A percentile compares a stretch with the other conserved stretches of the same genome.
phyloP scores from a whole-genome alignment of 2,888 invertebrate species.

The Serripes groenlandicus region DNA sequence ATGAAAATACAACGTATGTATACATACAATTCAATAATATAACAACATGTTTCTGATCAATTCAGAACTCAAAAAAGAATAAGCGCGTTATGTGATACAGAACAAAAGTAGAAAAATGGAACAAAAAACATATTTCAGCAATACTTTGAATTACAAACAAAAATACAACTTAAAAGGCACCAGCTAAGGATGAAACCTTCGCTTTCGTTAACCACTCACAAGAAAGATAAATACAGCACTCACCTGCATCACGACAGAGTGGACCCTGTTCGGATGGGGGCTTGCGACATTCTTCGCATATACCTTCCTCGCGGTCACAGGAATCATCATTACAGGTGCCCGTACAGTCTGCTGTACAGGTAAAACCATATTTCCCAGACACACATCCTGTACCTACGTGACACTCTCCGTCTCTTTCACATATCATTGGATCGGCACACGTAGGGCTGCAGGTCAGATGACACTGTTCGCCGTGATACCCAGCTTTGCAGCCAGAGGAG shows the following conservation, averaged over 20 bases:
- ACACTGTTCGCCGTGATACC: slow-evolving; percentile 44
- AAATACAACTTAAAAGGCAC: too few species aligned
- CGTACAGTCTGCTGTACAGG: slow-evolving; percentile 22
- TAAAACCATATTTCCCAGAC: slow-evolving; percentile 21
- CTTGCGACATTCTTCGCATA: slow-evolving; percentile 56
- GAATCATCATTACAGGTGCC: slow-evolving; percentile 49
- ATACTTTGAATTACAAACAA: too few species aligned
- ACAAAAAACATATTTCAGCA: too few species aligned
- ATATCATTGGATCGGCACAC: slow-evolving; percentile 7
- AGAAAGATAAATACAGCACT: too few species aligned
- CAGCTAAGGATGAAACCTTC: too few species aligned
- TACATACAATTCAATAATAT: not conserved
- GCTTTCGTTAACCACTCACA: too few species aligned
- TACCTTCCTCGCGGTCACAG: slow-evolving; percentile 42
- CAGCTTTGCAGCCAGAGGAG: slow-evolving; percentile 36
- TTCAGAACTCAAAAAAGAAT: too few species aligned
- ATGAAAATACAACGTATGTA: not conserved
- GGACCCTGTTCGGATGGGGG: slow-evolving; percentile 17
- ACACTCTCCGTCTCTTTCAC: slow-evolving; percentile 43
- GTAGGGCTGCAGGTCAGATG: not conserved
- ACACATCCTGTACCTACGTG: slow-evolving; percentile 38
- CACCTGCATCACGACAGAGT: slow-evolving; percentile 53
- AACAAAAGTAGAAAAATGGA: too few species aligned
- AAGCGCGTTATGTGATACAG: too few species aligned
- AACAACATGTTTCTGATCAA: not conserved